These are phyloP conservation scores for Cavia porcellus DNA, from an alignment of 2,113 vertebrate genomes.

Conservation along the genomic window DNA sequence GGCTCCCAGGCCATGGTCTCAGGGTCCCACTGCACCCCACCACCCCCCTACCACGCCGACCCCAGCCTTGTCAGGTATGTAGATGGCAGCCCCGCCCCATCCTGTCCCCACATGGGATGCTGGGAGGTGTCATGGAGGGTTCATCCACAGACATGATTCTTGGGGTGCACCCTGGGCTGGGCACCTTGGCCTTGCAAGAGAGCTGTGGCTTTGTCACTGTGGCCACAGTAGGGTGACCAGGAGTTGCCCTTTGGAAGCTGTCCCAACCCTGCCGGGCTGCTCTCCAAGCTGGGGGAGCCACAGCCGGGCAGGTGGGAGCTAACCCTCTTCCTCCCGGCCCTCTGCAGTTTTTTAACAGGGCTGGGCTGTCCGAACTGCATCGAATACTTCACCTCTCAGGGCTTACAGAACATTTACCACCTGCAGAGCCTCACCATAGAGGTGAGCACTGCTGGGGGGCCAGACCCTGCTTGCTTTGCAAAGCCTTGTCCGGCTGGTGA, in stretches of 20 bases:
- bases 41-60: slow-evolving; percentile 97
- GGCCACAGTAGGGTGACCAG: not conserved
- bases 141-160: fast-evolving
- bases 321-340: slow-evolving; percentile 86
- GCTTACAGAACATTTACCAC: slow-evolving; percentile 97
- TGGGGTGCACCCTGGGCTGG: fast-evolving
- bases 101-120: not conserved
- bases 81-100: fast-evolving
- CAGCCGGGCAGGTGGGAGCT: not conserved
- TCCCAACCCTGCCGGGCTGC: not conserved
- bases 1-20: slow-evolving; percentile 95
- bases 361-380: slow-evolving; percentile 99
- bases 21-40: slow-evolving; percentile 96
- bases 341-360: slow-evolving; percentile 97
- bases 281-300: not conserved
- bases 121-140: fast-evolving
- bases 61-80: slow-evolving; percentile 97
- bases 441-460: slow-evolving; percentile 88
- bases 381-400: slow-evolving; percentile 99
- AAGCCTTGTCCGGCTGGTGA: not conserved
- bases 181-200: not conserved
- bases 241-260: fast-evolving
- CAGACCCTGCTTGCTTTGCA: not conserved
- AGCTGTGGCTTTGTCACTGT: fast-evolving
- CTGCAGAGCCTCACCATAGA: slow-evolving; percentile 98